Evolutionary conservation across 1,140 invertebrate genomes (phyloP), one percentile per base, ranked within the genome.

Genomic region (Carposina sasakii): DNA sequence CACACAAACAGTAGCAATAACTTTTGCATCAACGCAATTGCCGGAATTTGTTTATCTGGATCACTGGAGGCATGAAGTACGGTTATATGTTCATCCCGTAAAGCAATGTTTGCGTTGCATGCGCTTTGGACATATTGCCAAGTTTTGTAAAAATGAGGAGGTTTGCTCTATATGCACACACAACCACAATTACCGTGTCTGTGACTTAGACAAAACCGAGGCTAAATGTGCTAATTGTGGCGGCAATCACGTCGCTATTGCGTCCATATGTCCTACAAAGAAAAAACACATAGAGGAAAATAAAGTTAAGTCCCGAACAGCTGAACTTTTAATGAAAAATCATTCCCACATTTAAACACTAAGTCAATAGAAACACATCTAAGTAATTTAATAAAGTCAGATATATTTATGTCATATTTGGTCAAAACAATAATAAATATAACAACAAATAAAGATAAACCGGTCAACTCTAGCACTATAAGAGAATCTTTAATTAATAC

Each of bases 31-130:
- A 13, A 16, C 33, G 15, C 33, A 36, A 17, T 15, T 36, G 33
- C 33, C 33, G 2, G 33, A 36, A 17, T 36, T 16, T 15, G 33
- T 36, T 13, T 36, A 16, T 36, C 16, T 36, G 12, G 33, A 36
- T 9, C 19, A n/a, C 1, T 36, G 33, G 33, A 36, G 33, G 9
- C 16, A 36, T 9, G 51, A 54, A 16, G 53, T 65, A 1, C 36
- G 28, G 1, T 20, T 23, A 8, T 62, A 62, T 24, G 53, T 59
- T 10, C 63, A 58, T 40, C 59, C 55, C n/a, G 56, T 65, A 2
- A 65, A 58, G 16, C 63, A 65, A 24, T 61, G 63, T 36, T 31
- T 59, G 8, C 39, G 41, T 2, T 62, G 56, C 22, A 20, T 61
- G 5, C 22, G 54, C 6, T 65, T 57, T 45, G 57, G 45, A 1